Percentiles rank a stretch among this genome's conserved stretches.
Conservation (phyloP, 2,888 invertebrate species). For the Dendrolimus pini region DNA sequence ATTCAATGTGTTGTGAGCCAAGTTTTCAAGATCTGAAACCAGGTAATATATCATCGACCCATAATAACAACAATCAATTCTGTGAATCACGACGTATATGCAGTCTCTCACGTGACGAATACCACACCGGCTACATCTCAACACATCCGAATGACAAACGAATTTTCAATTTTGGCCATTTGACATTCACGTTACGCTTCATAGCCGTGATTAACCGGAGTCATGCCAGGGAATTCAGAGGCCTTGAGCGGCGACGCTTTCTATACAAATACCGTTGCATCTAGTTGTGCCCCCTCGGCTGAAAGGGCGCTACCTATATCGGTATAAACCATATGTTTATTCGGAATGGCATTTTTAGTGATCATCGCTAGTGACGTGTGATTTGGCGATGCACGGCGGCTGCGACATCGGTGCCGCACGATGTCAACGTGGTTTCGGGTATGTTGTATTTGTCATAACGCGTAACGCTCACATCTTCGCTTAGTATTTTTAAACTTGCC, state of each 20-base stretch:
- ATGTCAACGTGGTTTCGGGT: conserved; percentile 66
- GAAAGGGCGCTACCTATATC: conserved; percentile 39
- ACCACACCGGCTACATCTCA: conserved; percentile 14
- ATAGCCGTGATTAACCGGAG: conserved; percentile 43
- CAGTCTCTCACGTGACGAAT: conserved; percentile 22
- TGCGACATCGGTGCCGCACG: conserved; percentile 24
- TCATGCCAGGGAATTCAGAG: conserved; percentile 66
- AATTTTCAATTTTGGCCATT: conserved; percentile 53
- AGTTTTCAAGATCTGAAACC: too few species aligned
- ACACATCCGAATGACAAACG: conserved; percentile 38
- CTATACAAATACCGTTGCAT: conserved; percentile 45
- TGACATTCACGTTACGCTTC: conserved; percentile 42
- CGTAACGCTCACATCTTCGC: conserved; percentile 31
- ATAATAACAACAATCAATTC: conserved; percentile 2
- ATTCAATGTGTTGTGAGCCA: too few species aligned
- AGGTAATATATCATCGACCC: too few species aligned
- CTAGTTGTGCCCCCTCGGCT: conserved; percentile 50
- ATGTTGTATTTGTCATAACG: conserved; percentile 43
- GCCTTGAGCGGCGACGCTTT: conserved; percentile 53
- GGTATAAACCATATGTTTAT: conserved; percentile 29
- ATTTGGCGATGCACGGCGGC: conserved; percentile 48
- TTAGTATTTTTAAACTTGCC: conserved; percentile 5
- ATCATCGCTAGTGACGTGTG: conserved; percentile 36
- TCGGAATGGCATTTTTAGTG: conserved; percentile 32
- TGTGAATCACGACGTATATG: conserved; percentile 11